phyloP scores from a whole-genome alignment of 2,888 invertebrate genomes.

The Amiota communis region DNA sequence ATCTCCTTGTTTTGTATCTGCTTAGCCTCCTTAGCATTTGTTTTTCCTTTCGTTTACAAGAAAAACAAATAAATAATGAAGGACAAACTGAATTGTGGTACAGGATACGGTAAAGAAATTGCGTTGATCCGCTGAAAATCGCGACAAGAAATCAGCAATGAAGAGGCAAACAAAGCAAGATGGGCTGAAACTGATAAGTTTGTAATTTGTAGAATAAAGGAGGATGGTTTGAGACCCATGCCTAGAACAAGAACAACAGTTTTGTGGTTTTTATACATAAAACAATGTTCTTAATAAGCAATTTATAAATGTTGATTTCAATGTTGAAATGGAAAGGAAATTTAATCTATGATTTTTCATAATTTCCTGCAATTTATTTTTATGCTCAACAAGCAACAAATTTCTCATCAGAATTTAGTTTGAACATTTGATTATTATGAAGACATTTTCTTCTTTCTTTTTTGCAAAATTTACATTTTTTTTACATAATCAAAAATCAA shows the following conservation, averaged over 20 bases:
- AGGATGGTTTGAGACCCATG: background rate
- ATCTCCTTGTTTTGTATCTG: conserved; percentile 9
- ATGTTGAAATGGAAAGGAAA: background rate
- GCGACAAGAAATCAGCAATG: conserved; percentile 39
- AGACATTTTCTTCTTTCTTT: too few species aligned
- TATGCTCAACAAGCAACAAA: background rate
- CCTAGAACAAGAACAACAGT: conserved; percentile 23
- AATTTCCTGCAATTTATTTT: conserved; percentile 23
- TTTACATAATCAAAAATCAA: conserved; percentile 49
- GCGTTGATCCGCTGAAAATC: conserved; percentile 37
- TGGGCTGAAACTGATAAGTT: conserved; percentile 46
- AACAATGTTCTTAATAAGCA: conserved; percentile 37
- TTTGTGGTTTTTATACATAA: conserved; percentile 31
- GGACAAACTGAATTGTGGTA: background rate
- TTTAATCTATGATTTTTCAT: conserved; percentile 34
- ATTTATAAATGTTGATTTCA: conserved; percentile 29
- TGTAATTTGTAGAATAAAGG: conserved; percentile 7
- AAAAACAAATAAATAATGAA: conserved; percentile 29
- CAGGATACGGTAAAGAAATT: conserved; percentile 18
- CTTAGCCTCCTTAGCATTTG: conserved; percentile 17
- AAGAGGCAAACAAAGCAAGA: conserved; percentile 34
- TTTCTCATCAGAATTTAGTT: background rate
- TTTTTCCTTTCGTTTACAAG: conserved; percentile 9
- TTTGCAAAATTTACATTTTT: conserved; percentile 55
- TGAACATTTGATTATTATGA: background rate